Conservation (phyloP, 2,888 invertebrate species). For the Tridacna crocea region DNA sequence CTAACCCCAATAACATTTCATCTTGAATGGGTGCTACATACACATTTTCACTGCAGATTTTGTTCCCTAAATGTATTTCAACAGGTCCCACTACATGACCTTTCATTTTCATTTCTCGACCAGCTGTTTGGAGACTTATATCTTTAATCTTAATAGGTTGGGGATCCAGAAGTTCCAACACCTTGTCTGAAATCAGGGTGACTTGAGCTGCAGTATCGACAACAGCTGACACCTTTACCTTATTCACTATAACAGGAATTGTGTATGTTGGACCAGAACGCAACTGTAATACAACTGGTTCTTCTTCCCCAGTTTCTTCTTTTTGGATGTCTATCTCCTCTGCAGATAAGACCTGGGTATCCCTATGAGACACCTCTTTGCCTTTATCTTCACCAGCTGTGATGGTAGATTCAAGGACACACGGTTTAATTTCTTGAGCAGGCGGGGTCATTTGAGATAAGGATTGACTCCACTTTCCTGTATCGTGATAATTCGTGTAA, state of each 20-base stretch:
- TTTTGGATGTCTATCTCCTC: no score
- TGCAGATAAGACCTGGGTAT: background rate
- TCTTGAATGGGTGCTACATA: no score
- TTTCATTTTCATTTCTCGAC: slow-evolving; percentile 31
- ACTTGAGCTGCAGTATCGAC: no score
- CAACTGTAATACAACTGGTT: slow-evolving; percentile 9
- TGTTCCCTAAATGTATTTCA: slow-evolving; percentile 29
- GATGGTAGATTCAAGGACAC: no score
- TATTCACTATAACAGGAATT: background rate
- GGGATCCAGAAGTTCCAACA: slow-evolving; percentile 16
- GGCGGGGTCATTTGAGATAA: background rate
- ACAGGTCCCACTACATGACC: slow-evolving; percentile 37
- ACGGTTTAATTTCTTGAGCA: no score
- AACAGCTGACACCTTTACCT: background rate
- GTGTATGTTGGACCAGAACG: slow-evolving; percentile 1
- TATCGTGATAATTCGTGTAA: background rate
- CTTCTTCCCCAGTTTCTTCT: no score
- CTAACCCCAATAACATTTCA: slow-evolving; percentile 29
- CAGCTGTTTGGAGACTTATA: slow-evolving; percentile 33
- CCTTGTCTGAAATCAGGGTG: no score
- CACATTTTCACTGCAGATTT: slow-evolving; percentile 26
- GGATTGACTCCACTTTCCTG: background rate
- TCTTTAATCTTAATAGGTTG: slow-evolving; percentile 26
- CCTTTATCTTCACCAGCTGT: no score
- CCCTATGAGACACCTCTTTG: no score